Evolutionary conservation across 2,113 vertebrate species (phyloP), one percentile per base, ranked within the genome.

Genomic region (Sprattus sprattus): DNA sequence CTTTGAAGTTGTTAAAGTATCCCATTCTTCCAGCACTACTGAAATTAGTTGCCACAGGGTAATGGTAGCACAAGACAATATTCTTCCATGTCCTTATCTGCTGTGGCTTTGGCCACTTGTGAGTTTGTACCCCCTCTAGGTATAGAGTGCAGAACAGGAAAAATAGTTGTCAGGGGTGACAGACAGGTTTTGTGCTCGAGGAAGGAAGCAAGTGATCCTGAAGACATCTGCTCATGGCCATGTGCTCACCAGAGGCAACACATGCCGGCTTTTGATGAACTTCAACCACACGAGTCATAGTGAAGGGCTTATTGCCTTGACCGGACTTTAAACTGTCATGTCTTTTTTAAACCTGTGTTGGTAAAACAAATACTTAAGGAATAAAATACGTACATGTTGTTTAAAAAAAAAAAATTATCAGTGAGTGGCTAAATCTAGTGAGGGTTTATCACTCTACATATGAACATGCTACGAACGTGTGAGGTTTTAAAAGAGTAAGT

Each of bases 111-210:
- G 83, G 54, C 13, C 28, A 78, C 28, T 39, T 15, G 82, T 49
- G 60, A 28, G 57, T 80, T 81, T 88, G 87, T 71, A 82, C 83
- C 84, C 84, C 82, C 18, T 71, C 75, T 80, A 54, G 82, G 89
- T 89, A 89, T 87, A 82, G 90, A 89, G 80, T 90, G 87, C 85
- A 47, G 0, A 81, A 82, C 87, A 81, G 84, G 81, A 85, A 88
- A 46, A 87, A 85, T 91, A 88, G 88, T 83, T 90, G 88, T 88
- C 86, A 86, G 86, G 89, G 87, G 86, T 87, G 90, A 90, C 90
- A 89, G 93, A 93, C 85, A 81, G 84, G 91, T 82, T 32, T 94
- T 89, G 85, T 88, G 86, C 94, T 94, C 82, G 92, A 89, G 89
- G 60, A 91, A 89, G 54, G 87, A 83, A 92, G 85, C 89, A 88